phyloP scores from a whole-genome alignment of 2,888 invertebrate genomes.

The Taenaris catops region DNA sequence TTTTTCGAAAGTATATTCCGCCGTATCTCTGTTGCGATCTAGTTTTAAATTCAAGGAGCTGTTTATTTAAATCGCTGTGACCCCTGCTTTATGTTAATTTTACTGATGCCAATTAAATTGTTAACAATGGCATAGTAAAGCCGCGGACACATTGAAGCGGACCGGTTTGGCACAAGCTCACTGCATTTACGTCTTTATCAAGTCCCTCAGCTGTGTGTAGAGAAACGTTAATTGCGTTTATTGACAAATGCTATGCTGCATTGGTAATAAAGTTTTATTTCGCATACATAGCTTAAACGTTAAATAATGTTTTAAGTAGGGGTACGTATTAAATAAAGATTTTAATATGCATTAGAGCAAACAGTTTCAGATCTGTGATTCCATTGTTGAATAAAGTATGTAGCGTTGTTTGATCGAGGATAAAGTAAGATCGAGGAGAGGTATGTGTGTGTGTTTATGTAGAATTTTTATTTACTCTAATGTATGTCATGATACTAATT shows the following conservation, averaged over 20 bases:
- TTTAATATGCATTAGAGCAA: conserved; percentile 31
- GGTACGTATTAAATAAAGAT: conserved; percentile 24
- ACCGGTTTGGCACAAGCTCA: conserved; percentile 61
- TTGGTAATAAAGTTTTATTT: not conserved
- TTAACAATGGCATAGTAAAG: conserved; percentile 57
- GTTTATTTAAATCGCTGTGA: conserved; percentile 18
- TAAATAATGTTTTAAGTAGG: conserved; percentile 1
- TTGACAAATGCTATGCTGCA: conserved; percentile 2
- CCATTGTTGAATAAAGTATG: conserved; percentile 13
- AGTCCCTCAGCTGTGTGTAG: no score
- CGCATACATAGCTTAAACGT: not conserved
- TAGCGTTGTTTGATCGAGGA: conserved; percentile 8
- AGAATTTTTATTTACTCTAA: no score
- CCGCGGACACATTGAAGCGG: conserved; percentile 47
- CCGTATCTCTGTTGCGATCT: conserved; percentile 8
- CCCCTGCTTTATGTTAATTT: conserved; percentile 53
- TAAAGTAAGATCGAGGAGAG: no score
- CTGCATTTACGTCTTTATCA: conserved; percentile 33
- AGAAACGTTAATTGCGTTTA: no score
- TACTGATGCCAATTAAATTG: conserved; percentile 61
- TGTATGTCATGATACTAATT: no score
- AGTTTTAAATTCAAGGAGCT: conserved; percentile 19
- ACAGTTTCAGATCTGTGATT: conserved; percentile 21
- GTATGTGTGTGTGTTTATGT: no score
- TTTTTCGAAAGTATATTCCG: not conserved